Base-by-base conservation (phyloP, 2,888 invertebrate species). In the Cephus spinipes region DNA sequence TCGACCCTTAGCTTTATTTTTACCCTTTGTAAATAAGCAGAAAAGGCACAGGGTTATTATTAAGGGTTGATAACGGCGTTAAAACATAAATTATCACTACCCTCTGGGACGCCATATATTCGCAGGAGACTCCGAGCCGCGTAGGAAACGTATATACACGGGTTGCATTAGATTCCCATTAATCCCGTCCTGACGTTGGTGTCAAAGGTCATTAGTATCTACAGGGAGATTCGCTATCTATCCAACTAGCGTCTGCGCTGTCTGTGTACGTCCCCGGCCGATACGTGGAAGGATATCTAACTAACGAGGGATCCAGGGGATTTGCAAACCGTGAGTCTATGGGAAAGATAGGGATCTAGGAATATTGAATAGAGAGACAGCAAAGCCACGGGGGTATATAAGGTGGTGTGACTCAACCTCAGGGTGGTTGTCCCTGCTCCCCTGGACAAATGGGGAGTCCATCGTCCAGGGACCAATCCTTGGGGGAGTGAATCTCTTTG, bases 291-390 rank as follows among this genome's bases (percentile, higher is more conserved):
- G 55, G 55, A 55, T 55, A 55, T 71, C 71, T 11, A 32, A 15
- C 31, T 71, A 71, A 71, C 71, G 33, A 71, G 35, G 35, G 71
- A 71, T 71, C 71, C 15, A 68, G 40, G 40, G 75, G 40, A 73
- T 69, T 68, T 73, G 76, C 73, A 23, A 6, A 34, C 68, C 55
- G 55, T 55, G 23, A 55, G 55, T 23, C 55, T 55, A 55, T 55
- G 23, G 55, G 55, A 55, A 23, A 23, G 78, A 78, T 78, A 76
- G 55, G 34, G 77, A 74, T 81, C 79, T 81, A 83, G 80, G 81
- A 81, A 81, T 81, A 83, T 83, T 81, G 79, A 81, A 81, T 83
- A 81, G 74, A 73, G 76, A 79, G 73, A 77, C 73, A 15, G n/a
- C 73, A 78, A 77, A 79, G 77, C 80, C 76, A 77, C 31, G 33